A percentile compares a stretch with the other conserved stretches of the same genome.
These are phyloP conservation scores for Thunnus thynnus DNA, from an alignment of 2,113 vertebrate species.

Conservation along the genomic window DNA sequence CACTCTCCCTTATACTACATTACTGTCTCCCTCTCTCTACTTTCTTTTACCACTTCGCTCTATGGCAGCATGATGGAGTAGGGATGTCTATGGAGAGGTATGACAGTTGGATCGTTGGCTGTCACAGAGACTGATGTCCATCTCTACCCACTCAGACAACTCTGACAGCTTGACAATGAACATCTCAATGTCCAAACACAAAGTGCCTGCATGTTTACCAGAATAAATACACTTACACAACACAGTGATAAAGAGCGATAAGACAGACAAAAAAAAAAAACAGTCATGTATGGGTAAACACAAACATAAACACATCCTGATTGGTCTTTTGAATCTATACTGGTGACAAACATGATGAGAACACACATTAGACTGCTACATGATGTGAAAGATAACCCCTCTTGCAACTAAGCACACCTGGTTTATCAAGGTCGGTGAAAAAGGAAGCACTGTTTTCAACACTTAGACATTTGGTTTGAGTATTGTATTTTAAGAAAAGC, in stretches of 20 bases:
- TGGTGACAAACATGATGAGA: slow-evolving; percentile 7
- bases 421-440: slow-evolving; percentile 1
- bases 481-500: slow-evolving; percentile 17
- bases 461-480: slow-evolving; percentile 1
- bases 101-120: slow-evolving; percentile 78
- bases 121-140: slow-evolving; percentile 79
- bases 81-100: slow-evolving; percentile 60
- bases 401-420: neutral
- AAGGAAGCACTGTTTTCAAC: neutral
- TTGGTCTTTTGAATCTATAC: slow-evolving; percentile 26
- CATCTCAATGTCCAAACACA: slow-evolving; percentile 67
- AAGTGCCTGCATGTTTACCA: neutral
- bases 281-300: slow-evolving; percentile 38
- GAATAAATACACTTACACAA: slow-evolving; percentile 36
- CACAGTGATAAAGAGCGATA: slow-evolving; percentile 46
- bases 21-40: neutral
- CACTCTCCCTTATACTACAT: slow-evolving; percentile 19
- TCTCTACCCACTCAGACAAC: slow-evolving; percentile 63
- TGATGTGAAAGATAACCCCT: slow-evolving; percentile 1
- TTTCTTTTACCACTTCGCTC: slow-evolving; percentile 34
- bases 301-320: slow-evolving; percentile 37
- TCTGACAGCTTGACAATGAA: slow-evolving; percentile 77
- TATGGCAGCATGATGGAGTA: slow-evolving; percentile 74
- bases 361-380: neutral
- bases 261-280: slow-evolving; percentile 28